Evolutionary conservation across 2,113 vertebrate genomes (phyloP).

Genomic region (Mus musculus): DNA sequence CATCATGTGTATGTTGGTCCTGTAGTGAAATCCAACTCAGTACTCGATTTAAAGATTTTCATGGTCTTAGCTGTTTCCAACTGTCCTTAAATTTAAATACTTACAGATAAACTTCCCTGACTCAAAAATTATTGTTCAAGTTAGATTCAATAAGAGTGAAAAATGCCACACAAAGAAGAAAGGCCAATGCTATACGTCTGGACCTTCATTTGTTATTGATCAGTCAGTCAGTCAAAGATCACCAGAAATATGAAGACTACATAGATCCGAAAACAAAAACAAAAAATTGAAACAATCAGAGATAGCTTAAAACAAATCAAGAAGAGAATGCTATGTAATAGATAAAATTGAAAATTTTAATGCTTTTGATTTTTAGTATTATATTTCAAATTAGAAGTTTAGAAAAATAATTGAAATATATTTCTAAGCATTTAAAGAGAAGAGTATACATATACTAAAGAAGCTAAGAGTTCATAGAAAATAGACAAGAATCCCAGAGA

Average conservation of each 20-base stretch:
- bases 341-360: background rate
- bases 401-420: conserved; percentile 9
- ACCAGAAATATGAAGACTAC: background rate
- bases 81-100: background rate
- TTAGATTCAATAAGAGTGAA: background rate
- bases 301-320: background rate
- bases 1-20: background rate
- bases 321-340: background rate
- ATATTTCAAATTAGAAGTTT: background rate
- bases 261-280: background rate
- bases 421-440: background rate
- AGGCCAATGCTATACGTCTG: background rate
- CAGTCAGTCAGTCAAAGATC: background rate
- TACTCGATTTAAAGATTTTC: background rate
- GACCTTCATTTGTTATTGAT: background rate
- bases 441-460: background rate
- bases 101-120: background rate
- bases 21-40: background rate
- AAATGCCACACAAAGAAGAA: background rate
- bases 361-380: background rate
- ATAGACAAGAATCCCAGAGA: background rate
- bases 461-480: background rate
- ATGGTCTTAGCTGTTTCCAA: background rate
- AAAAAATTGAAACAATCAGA: background rate
- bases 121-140: background rate